Percentiles rank a stretch among this genome's conserved stretches.
phyloP scores from a whole-genome alignment of 2,888 invertebrate species.

The Octonoba sinensis region DNA sequence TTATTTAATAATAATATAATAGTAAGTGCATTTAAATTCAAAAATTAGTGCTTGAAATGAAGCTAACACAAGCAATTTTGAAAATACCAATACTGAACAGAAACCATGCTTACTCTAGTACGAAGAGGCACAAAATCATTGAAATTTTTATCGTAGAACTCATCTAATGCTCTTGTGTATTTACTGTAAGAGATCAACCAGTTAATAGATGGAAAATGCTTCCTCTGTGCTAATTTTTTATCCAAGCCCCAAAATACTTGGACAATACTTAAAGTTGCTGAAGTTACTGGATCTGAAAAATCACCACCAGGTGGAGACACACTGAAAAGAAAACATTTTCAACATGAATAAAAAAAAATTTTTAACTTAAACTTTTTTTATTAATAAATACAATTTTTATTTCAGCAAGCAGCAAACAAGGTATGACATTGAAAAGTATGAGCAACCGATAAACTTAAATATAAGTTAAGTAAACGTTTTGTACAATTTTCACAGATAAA shows the following conservation, averaged over 20 bases:
- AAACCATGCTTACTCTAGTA: conserved; percentile 81
- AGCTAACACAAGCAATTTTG: too few relatives aligned
- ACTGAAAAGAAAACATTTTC: conserved; percentile 68
- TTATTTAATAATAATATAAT: too few relatives aligned
- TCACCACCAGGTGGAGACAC: conserved; percentile 99
- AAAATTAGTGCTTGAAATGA: too few relatives aligned
- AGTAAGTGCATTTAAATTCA: too few relatives aligned
- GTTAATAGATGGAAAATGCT: conserved; percentile 99
- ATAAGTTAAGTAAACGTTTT: too few relatives aligned
- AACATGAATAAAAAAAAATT: not conserved
- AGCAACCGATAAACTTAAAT: too few relatives aligned
- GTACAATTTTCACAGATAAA: too few relatives aligned
- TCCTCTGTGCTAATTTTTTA: conserved; percentile 98
- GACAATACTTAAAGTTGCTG: conserved; percentile 94
- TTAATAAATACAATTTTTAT: too few relatives aligned
- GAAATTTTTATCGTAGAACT: conserved; percentile 99
- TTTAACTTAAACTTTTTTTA: too few relatives aligned
- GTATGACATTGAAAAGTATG: too few relatives aligned
- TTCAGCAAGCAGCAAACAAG: too few relatives aligned
- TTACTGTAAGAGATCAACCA: conserved; percentile 99
- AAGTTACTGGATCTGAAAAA: conserved; percentile 99
- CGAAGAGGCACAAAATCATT: conserved; percentile 96
- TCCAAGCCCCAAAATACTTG: conserved; percentile 98
- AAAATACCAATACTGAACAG: too few relatives aligned
- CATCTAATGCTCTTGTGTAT: conserved; percentile 97